Evolutionary conservation across 2,113 vertebrate genomes (phyloP), one percentile per base, ranked within the genome.

Genomic region (Pagrus major): DNA sequence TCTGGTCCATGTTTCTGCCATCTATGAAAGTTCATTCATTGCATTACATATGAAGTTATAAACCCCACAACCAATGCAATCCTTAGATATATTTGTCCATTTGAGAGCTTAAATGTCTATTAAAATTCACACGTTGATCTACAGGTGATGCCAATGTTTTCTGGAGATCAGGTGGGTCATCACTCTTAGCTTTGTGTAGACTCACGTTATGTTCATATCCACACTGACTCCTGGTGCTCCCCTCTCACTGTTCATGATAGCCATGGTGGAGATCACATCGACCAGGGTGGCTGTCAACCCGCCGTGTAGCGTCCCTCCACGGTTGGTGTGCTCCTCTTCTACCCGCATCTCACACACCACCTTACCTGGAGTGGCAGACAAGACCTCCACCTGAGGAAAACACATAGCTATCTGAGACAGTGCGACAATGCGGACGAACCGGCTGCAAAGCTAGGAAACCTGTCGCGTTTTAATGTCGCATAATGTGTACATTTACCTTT

Each of bases 131-230:
- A 70, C 6, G 3, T 55, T 51, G 9, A 15, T 41, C 35, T 18
- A 42, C 20, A 54, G 12, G 9, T 16, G 15, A 44, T 56, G n/a
- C 6, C 11, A 18, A 37, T 15, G 9, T 2, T 31, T 44, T n/a
- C 11, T 2, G 9, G 9, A 15, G 4, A 20, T n/a, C 60, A 18
- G 31, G 31, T 5, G n/a, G 21, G 5, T 14, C 5, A 16, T 39
- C 56, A 4, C 39, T 11, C 5, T 66, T 6, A 42, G 21, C 6
- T 27, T 42, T 46, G 25, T 2, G 25, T 10, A 5, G 3, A 78
- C 94, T 93, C 94, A 99, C 98, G 97, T 97, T 86, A 99, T 97
- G 75, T 98, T 99, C 96, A 99, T 97, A 76, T 99, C 98, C 41
- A 99, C 96, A 4, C 97, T 99, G 93, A 99, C 97, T 10, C 98